Evolutionary conservation across 2,113 vertebrate genomes (phyloP).

Genomic region (Spheniscus mendiculus): DNA sequence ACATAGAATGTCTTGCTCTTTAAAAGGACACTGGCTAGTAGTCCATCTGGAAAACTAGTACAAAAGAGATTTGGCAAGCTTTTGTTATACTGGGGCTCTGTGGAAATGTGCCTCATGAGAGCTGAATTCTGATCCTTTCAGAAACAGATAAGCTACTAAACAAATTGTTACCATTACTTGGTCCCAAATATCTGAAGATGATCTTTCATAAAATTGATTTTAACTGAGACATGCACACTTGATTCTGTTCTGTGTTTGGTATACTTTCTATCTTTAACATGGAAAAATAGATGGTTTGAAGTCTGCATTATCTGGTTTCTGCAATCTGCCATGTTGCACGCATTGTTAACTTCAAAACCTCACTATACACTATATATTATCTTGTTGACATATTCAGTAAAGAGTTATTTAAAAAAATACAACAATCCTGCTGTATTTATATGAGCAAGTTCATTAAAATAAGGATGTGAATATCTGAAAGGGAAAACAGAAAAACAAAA

Average conservation of each 20-base stretch:
- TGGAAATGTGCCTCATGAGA: conserved; percentile 24
- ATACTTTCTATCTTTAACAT: conserved; percentile 61
- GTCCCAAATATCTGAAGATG: conserved; percentile 14
- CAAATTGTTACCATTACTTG: background rate
- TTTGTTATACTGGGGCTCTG: background rate
- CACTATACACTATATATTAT: conserved; percentile 78
- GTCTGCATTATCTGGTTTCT: conserved; percentile 62
- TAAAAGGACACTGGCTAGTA: background rate
- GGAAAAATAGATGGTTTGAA: conserved; percentile 68
- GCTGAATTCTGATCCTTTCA: conserved; percentile 30
- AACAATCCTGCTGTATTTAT: conserved; percentile 68
- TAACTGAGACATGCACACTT: conserved; percentile 58
- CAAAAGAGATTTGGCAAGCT: conserved; percentile 23
- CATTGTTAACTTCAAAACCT: conserved; percentile 75
- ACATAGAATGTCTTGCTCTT: background rate
- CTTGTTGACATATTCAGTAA: conserved; percentile 81
- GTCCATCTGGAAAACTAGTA: conserved; percentile 51
- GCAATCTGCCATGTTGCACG: conserved; percentile 72
- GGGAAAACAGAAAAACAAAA: background rate
- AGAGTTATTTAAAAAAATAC: conserved; percentile 77
- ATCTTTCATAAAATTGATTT: conserved; percentile 48
- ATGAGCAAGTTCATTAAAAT: conserved; percentile 54
- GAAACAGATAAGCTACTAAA: conserved; percentile 16
- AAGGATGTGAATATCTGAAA: background rate
- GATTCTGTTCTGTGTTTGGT: conserved; percentile 69